Percentiles rank a stretch among this genome's conserved stretches.
Evolutionary conservation across 2,797 vertebrate genomes (phyloP).

Genomic region (Parauchenoglanis ngamensis): DNA sequence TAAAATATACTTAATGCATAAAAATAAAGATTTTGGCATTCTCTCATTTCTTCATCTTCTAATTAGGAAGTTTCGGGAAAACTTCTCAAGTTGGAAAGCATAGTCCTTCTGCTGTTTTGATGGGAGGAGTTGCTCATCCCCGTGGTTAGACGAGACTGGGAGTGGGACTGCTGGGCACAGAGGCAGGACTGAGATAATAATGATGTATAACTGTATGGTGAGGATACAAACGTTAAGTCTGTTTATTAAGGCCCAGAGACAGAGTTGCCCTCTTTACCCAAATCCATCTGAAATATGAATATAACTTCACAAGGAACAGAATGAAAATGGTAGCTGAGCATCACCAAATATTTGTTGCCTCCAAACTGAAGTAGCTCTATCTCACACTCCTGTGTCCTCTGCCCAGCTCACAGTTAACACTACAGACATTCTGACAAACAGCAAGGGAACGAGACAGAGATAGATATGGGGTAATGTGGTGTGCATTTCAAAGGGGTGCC

Average conservation of each 20-base stretch:
- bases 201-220: neutral
- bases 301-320: slow-evolving; percentile 33
- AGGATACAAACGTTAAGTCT: slow-evolving; percentile 4
- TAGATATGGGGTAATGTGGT: slow-evolving; percentile 44
- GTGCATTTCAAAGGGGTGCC: slow-evolving; percentile 26
- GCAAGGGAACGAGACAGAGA: slow-evolving; percentile 40
- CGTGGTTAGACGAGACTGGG: slow-evolving; percentile 60
- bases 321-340: slow-evolving; percentile 8
- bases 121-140: slow-evolving; percentile 51
- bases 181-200: slow-evolving; percentile 25
- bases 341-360: neutral
- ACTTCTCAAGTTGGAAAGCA: slow-evolving; percentile 83
- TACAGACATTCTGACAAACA: slow-evolving; percentile 27
- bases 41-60: slow-evolving; percentile 75
- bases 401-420: slow-evolving; percentile 36
- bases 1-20: slow-evolving; percentile 99
- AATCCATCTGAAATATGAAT: slow-evolving; percentile 29
- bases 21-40: slow-evolving; percentile 99
- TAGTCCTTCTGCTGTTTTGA: slow-evolving; percentile 70
- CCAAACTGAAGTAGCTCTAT: slow-evolving; percentile 2
- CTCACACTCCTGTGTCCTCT: slow-evolving; percentile 3
- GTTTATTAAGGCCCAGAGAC: slow-evolving; percentile 22
- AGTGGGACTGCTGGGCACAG: slow-evolving; percentile 44
- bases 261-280: neutral
- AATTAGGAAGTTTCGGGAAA: slow-evolving; percentile 74